Percentiles rank a stretch among this genome's conserved stretches.
These are phyloP conservation scores for Drosophila fuyamai DNA, from an alignment of 1,140 invertebrate species.

Conservation along the genomic window DNA sequence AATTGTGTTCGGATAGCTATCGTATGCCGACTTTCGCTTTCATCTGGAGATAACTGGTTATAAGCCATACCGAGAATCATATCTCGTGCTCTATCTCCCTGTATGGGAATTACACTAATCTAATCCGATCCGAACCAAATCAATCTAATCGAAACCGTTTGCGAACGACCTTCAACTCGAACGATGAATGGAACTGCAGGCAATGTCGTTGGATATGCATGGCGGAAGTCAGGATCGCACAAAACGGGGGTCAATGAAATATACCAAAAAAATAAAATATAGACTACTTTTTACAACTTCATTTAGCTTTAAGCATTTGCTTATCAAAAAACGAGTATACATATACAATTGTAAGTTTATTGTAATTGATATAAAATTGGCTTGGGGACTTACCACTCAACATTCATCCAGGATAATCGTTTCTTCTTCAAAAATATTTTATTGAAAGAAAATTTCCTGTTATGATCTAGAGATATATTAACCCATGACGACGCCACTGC, in stretches of 20 bases:
- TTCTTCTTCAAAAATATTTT: too few species aligned
- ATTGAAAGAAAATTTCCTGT: background rate
- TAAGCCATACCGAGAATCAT: constrained; percentile 1
- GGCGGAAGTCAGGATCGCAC: constrained; percentile 2
- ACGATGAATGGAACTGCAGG: constrained; percentile 21
- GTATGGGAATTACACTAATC: constrained; percentile 43
- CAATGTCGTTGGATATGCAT: constrained; percentile 36
- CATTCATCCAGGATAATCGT: too few species aligned
- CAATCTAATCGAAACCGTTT: constrained; percentile 56
- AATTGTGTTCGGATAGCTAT: background rate
- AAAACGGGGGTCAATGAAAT: background rate
- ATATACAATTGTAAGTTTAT: too few species aligned
- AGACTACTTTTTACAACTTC: too few species aligned
- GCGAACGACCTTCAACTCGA: constrained; percentile 39
- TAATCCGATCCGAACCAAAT: constrained; percentile 55
- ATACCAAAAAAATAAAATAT: too few species aligned
- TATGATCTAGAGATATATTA: background rate
- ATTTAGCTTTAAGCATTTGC: too few species aligned
- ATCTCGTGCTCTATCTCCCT: constrained; percentile 9
- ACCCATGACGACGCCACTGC: background rate
- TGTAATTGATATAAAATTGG: too few species aligned
- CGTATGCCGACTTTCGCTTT: constrained; percentile 25
- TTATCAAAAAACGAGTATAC: too few species aligned
- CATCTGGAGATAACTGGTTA: constrained; percentile 17
- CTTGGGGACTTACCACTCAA: too few species aligned